phyloP scores from a whole-genome alignment of 2,797 vertebrate species.

The Potorous gilbertii region DNA sequence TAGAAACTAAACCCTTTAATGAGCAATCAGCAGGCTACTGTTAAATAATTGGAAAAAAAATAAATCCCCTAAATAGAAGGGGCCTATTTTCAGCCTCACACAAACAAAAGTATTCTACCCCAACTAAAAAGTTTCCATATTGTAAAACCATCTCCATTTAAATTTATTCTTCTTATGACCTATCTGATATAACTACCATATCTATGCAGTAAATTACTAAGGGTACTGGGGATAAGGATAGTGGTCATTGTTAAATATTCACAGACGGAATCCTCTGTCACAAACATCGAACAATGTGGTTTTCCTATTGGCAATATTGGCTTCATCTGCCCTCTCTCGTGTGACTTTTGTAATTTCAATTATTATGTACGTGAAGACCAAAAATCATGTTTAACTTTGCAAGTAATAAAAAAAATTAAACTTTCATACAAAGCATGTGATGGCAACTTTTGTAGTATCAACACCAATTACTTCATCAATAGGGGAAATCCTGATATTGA shows the following conservation, averaged over 20 bases:
- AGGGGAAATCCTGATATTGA: neutral
- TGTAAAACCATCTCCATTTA: constrained; percentile 1
- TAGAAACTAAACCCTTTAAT: constrained; percentile 10
- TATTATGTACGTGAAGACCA: neutral
- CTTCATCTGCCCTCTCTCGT: constrained; percentile 17
- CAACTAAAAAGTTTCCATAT: neutral
- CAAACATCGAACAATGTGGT: neutral
- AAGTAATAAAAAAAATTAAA: constrained; percentile 32
- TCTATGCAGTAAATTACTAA: constrained; percentile 8
- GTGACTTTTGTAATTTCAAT: constrained; percentile 31
- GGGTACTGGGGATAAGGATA: neutral
- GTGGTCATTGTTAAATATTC: neutral
- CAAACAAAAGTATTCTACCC: neutral
- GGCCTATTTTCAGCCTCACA: neutral
- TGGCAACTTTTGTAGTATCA: neutral
- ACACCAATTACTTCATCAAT: neutral
- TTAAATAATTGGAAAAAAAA: neutral
- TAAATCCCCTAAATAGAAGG: constrained; percentile 22
- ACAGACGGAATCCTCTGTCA: neutral
- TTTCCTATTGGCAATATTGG: neutral
- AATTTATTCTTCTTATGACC: constrained; percentile 1
- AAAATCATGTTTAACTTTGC: neutral
- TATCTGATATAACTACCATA: neutral
- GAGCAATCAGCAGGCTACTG: constrained; percentile 3
- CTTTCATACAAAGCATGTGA: neutral